Evolutionary conservation across 2,797 vertebrate species (phyloP).

Genomic region (Pelodytes ibericus): DNA sequence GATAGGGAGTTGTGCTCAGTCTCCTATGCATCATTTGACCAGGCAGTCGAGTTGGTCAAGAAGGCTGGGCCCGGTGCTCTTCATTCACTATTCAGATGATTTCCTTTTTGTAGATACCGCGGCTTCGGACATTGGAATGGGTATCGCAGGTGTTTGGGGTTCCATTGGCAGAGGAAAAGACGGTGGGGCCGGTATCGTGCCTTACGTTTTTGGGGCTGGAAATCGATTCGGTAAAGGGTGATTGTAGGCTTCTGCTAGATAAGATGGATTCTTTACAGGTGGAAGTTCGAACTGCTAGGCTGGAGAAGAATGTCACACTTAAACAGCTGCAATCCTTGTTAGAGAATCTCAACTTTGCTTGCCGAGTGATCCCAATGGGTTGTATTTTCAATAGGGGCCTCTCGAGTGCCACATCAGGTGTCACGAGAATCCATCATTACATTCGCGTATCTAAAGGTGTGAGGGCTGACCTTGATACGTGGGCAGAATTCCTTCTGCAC

Average conservation of each 20-base stretch:
- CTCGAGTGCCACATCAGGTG: not conserved
- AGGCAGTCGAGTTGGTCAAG: no score
- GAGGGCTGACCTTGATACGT: not conserved
- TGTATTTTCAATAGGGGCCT: not conserved
- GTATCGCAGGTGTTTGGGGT: not conserved
- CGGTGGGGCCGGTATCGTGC: not conserved
- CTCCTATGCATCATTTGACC: not conserved
- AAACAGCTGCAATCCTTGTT: no score
- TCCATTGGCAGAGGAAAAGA: not conserved
- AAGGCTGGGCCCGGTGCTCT: no score
- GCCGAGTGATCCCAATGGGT: no score
- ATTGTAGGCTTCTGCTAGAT: not conserved
- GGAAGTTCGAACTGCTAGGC: no score
- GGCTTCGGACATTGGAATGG: not conserved
- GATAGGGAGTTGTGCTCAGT: not conserved
- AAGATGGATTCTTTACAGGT: no score
- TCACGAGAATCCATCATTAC: not conserved
- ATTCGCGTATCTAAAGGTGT: not conserved
- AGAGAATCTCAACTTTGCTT: no score
- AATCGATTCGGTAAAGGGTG: not conserved
- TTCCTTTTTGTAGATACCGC: not conserved
- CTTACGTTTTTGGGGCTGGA: not conserved
- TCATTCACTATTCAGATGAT: conserved; percentile 7
- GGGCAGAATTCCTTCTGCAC: not conserved
- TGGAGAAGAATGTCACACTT: no score